Evolutionary conservation across 2,797 vertebrate genomes (phyloP).

Genomic region (Sebastes matsubarae): DNA sequence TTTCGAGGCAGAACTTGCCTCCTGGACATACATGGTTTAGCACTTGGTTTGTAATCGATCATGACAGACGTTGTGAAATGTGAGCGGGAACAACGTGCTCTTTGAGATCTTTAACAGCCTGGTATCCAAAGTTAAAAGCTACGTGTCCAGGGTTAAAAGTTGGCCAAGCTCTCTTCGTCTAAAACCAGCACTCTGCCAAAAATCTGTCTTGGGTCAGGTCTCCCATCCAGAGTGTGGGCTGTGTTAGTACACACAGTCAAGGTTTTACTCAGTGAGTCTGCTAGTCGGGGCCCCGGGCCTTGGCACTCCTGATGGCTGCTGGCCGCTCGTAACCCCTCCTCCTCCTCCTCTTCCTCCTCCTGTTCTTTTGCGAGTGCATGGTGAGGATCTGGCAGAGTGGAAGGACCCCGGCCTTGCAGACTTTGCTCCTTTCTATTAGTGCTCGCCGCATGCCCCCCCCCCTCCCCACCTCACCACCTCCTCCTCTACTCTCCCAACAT

Average conservation of each 20-base stretch:
- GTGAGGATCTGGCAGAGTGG: constrained; percentile 46
- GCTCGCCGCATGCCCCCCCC: constrained; percentile 20
- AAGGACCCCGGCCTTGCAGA: constrained; percentile 64
- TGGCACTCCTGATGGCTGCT: constrained; percentile 73
- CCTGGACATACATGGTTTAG: constrained; percentile 50
- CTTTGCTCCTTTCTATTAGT: constrained; percentile 49
- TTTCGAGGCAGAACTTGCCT: constrained; percentile 62
- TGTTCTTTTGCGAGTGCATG: constrained; percentile 41
- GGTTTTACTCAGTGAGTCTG: constrained; percentile 72
- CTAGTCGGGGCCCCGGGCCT: constrained; percentile 74
- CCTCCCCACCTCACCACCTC: constrained; percentile 6
- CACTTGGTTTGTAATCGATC: constrained; percentile 66
- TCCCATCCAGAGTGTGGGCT: constrained; percentile 78
- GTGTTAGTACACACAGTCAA: constrained; percentile 74
- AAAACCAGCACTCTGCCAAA: constrained; percentile 76
- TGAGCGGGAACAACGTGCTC: constrained; percentile 63
- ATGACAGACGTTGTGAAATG: constrained; percentile 74
- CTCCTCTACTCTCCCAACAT: constrained; percentile 49
- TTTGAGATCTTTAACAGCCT: constrained; percentile 74
- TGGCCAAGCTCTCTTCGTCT: constrained; percentile 63
- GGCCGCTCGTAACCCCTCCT: constrained; percentile 64
- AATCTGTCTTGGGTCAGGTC: constrained; percentile 75
- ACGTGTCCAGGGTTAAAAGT: constrained; percentile 74
- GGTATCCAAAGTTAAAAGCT: constrained; percentile 71
- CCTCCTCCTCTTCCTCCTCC: constrained; percentile 49